Percentiles rank a stretch among this genome's conserved stretches.
phyloP scores from a whole-genome alignment of 2,888 invertebrate genomes.

The Mantis religiosa region DNA sequence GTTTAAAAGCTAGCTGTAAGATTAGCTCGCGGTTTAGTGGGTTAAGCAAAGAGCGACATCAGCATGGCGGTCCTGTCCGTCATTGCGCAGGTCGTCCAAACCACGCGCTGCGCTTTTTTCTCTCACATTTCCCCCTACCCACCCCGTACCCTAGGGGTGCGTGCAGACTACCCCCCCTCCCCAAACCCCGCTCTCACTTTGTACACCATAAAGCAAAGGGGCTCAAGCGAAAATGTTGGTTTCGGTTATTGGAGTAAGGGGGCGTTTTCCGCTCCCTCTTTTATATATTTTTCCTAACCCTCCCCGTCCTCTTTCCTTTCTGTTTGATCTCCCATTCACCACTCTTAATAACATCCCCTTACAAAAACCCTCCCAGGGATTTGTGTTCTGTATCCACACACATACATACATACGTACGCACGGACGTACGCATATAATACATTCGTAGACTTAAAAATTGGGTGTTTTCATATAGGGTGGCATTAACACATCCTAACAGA shows the following conservation, averaged over 20 bases:
- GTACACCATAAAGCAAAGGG: neutral
- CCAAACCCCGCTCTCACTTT: neutral
- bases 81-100: neutral
- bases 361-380: neutral
- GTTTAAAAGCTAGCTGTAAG: no score
- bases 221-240: conserved; percentile 7
- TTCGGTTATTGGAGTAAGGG: neutral
- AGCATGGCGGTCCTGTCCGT: neutral
- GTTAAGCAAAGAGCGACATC: neutral
- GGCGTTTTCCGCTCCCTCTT: neutral
- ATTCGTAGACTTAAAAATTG: neutral
- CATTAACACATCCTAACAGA: neutral
- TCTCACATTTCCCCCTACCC: neutral
- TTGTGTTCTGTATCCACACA: neutral
- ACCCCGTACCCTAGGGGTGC: neutral
- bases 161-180: neutral
- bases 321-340: conserved; percentile 10
- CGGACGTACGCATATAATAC: neutral
- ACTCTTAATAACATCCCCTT: conserved; percentile 8
- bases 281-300: neutral
- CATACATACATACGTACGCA: neutral
- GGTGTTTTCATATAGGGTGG: neutral
- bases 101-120: neutral
- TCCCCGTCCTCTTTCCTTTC: neutral
- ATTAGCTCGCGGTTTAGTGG: no score